These are phyloP conservation scores for Characodon lateralis DNA, from an alignment of 2,797 vertebrate species.

Conservation along the genomic window DNA sequence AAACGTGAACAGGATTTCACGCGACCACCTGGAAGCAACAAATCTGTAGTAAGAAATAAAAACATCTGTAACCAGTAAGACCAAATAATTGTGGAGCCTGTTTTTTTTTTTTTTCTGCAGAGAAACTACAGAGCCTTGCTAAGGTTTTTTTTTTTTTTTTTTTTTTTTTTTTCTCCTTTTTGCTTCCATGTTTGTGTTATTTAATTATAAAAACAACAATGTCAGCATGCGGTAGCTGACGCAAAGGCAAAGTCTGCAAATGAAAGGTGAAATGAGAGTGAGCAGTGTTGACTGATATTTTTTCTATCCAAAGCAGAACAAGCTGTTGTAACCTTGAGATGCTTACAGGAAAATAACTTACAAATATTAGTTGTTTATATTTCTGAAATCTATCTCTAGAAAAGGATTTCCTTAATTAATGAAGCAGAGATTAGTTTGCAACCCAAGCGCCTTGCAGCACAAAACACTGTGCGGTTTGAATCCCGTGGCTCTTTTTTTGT, in stretches of 20 bases:
- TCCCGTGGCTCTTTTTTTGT: constrained; percentile 49
- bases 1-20: not conserved
- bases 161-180: constrained; percentile 14
- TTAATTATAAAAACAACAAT: constrained; percentile 25
- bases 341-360: constrained; percentile 31
- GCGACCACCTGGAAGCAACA: constrained; percentile 19
- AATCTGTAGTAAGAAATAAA: constrained; percentile 52
- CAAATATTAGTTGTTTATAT: not conserved
- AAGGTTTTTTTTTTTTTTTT: constrained; percentile 27
- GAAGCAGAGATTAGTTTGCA: constrained; percentile 30
- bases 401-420: not conserved
- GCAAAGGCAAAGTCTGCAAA: constrained; percentile 35
- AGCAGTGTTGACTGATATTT: constrained; percentile 25
- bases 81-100: constrained; percentile 21
- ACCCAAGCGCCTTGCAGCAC: constrained; percentile 3
- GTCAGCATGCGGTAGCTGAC: constrained; percentile 18
- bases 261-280: constrained; percentile 23
- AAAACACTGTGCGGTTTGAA: constrained; percentile 54
- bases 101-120: constrained; percentile 9
- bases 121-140: constrained; percentile 17
- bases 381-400: not conserved
- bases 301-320: constrained; percentile 3
- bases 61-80: constrained; percentile 29
- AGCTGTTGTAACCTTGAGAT: constrained; percentile 35
- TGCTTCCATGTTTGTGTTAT: constrained; percentile 20